phyloP scores from a whole-genome alignment of 2,113 vertebrate genomes.

The Phaethon lepturus region DNA sequence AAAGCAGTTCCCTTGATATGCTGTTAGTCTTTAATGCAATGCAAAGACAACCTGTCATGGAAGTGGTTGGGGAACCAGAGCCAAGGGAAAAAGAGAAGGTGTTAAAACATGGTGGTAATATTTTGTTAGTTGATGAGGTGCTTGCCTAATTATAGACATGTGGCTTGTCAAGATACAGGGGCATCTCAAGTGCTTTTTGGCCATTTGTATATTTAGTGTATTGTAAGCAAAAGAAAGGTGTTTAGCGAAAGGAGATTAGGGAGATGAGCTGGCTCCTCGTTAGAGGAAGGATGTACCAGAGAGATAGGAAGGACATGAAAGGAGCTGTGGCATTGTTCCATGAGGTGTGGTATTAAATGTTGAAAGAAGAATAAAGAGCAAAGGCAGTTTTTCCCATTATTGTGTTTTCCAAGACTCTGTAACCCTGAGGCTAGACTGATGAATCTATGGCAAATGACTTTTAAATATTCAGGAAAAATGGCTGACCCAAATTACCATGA shows the following conservation, averaged over 20 bases:
- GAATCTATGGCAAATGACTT: constrained; percentile 42
- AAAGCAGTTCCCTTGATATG: background rate
- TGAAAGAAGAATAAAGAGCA: constrained; percentile 61
- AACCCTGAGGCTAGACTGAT: constrained; percentile 43
- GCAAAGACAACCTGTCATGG: background rate
- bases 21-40: background rate
- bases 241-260: constrained; percentile 56
- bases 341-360: constrained; percentile 55
- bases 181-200: constrained; percentile 34
- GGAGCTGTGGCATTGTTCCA: constrained; percentile 33
- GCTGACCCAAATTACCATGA: constrained; percentile 29
- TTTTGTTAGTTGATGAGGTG: constrained; percentile 55
- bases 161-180: constrained; percentile 33
- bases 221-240: constrained; percentile 37
- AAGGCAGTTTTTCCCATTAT: constrained; percentile 49
- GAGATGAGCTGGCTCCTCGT: constrained; percentile 54
- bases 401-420: constrained; percentile 48
- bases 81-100: constrained; percentile 33
- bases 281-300: constrained; percentile 54
- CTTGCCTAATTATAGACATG: constrained; percentile 24
- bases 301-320: constrained; percentile 63
- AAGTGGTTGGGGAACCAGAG: constrained; percentile 32
- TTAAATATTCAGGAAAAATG: constrained; percentile 45
- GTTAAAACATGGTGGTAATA: constrained; percentile 42
- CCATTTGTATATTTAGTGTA: constrained; percentile 48